A percentile compares a stretch with the other conserved stretches of the same genome.
Conservation (phyloP, 1,140 invertebrate genomes). For the Brachionus koreanus region DNA sequence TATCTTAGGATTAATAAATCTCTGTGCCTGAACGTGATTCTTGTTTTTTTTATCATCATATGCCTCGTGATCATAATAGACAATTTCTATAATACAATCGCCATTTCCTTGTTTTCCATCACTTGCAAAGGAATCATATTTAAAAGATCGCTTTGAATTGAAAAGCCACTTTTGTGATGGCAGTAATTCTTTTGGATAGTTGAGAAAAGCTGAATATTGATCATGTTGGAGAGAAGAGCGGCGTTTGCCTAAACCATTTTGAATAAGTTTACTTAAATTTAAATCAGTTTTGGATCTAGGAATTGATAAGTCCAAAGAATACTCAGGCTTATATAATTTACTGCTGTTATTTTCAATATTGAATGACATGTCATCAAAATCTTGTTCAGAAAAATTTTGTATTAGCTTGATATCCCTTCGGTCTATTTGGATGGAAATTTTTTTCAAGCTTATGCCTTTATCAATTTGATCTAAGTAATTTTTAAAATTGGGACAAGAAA, state of each 20-base stretch:
- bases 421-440: not conserved
- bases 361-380: not conserved
- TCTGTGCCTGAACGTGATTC: not conserved
- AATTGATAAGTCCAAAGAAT: not conserved
- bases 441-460: not conserved
- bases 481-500: not conserved
- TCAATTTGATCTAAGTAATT: not conserved
- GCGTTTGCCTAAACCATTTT: not conserved
- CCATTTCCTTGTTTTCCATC: not conserved
- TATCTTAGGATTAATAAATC: not conserved
- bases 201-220: not conserved
- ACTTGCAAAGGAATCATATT: not conserved
- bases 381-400: not conserved
- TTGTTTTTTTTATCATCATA: not conserved
- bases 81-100: not conserved
- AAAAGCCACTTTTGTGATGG: not conserved
- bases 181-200: not conserved
- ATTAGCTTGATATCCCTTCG: not conserved
- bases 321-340: not conserved
- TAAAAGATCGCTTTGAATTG: not conserved
- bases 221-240: not conserved
- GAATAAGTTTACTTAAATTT: not conserved
- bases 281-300: not conserved
- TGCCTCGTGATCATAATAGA: not conserved
- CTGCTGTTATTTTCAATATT: not conserved